Evolutionary conservation across 2,888 invertebrate genomes (phyloP).

Genomic region (Eulithis prunata): DNA sequence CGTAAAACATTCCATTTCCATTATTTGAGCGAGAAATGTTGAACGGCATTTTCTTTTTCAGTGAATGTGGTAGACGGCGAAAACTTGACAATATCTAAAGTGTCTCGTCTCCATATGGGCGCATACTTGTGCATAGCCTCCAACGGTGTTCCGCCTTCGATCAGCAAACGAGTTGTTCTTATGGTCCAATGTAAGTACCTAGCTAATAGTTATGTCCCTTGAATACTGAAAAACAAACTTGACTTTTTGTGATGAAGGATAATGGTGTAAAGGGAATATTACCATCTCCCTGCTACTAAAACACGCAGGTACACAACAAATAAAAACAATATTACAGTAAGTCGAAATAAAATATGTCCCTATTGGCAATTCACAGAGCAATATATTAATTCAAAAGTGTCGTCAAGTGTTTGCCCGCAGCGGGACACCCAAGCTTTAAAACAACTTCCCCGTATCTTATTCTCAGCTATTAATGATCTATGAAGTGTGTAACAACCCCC

Average conservation of each 20-base stretch:
- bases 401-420: constrained; percentile 26
- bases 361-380: constrained; percentile 9
- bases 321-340: neutral
- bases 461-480: constrained; percentile 43
- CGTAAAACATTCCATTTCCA: constrained; percentile 13
- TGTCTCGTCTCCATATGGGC: constrained; percentile 96
- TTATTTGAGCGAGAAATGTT: constrained; percentile 11
- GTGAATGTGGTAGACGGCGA: constrained; percentile 96
- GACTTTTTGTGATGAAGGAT: no score
- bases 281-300: no score
- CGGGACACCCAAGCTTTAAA: constrained; percentile 27
- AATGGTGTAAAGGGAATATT: no score
- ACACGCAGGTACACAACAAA: no score
- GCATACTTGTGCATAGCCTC: constrained; percentile 96
- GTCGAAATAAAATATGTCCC: constrained; percentile 9
- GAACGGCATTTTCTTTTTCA: constrained; percentile 71
- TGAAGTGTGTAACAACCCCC: no score
- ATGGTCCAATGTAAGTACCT: constrained; percentile 91
- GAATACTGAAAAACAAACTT: no score
- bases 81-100: constrained; percentile 93
- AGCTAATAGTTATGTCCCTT: no score
- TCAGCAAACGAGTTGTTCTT: constrained; percentile 92
- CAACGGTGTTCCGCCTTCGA: constrained; percentile 96
- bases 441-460: constrained; percentile 46
- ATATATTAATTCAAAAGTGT: constrained; percentile 33